Conservation (phyloP, 1,140 invertebrate species). For the silkworm (Bombyx mori) region DNA sequence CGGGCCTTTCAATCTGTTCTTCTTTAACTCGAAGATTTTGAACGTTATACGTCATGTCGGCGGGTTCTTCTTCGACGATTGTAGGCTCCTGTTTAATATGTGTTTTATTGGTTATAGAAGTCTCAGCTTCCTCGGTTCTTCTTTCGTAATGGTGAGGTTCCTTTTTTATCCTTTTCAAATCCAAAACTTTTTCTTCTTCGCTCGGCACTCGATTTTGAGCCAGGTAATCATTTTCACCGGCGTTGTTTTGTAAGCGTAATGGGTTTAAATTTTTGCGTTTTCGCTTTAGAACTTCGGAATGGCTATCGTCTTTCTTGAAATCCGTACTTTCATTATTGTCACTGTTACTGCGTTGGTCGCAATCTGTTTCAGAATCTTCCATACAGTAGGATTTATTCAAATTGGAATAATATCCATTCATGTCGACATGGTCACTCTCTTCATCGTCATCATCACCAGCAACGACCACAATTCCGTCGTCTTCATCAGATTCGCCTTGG, state of each 20-base stretch:
- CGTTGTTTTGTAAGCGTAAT: slow-evolving; percentile 75
- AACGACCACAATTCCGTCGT: slow-evolving; percentile 76
- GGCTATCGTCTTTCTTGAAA: slow-evolving; percentile 46
- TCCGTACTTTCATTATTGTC: slow-evolving; percentile 80
- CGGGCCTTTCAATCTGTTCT: slow-evolving; percentile 31
- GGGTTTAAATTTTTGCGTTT: slow-evolving; percentile 95
- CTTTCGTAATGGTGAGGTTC: slow-evolving; percentile 27
- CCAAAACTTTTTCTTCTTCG: slow-evolving; percentile 32
- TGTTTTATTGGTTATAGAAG: slow-evolving; percentile 10
- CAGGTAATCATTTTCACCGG: slow-evolving; percentile 18
- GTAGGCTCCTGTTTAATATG: slow-evolving; percentile 38
- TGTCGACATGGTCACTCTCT: slow-evolving; percentile 72
- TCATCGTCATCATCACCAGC: slow-evolving; percentile 78
- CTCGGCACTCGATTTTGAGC: slow-evolving; percentile 21
- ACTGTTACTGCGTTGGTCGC: slow-evolving; percentile 78
- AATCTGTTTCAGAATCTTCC: slow-evolving; percentile 75
- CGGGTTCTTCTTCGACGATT: slow-evolving; percentile 40
- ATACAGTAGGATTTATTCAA: slow-evolving; percentile 59
- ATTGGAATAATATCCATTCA: slow-evolving; percentile 63
- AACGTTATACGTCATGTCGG: slow-evolving; percentile 27
- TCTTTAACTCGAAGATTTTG: slow-evolving; percentile 54
- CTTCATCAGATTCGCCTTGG: slow-evolving; percentile 68
- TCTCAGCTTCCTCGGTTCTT: slow-evolving; percentile 6
- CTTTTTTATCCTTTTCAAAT: slow-evolving; percentile 58
- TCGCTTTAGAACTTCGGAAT: slow-evolving; percentile 73